Conservation (phyloP, 1,140 invertebrate genomes). For the Trichonephila clavata region DNA sequence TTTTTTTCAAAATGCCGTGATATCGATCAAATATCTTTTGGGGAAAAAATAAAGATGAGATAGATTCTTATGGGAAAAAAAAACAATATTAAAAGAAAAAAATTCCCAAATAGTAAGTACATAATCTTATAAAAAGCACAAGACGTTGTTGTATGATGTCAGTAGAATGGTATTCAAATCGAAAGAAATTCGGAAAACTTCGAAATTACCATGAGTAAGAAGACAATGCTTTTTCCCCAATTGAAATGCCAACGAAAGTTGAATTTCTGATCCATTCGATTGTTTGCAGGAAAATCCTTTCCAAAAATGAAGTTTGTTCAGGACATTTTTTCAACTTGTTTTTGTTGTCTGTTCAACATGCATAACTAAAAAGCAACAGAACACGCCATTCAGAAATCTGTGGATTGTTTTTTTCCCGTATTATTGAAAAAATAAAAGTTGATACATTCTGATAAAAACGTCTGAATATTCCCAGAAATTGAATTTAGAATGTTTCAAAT, state of each 20-base stretch:
- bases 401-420: not conserved
- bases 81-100: not conserved
- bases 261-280: not conserved
- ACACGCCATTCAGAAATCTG: not conserved
- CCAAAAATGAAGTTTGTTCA: not conserved
- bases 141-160: not conserved
- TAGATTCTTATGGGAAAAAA: too few relatives aligned
- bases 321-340: not conserved
- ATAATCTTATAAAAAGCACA: not conserved
- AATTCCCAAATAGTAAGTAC: not conserved
- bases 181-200: not conserved
- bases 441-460: too few relatives aligned
- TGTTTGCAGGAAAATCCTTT: not conserved
- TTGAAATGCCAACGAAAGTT: not conserved
- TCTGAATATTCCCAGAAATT: too few relatives aligned
- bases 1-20: too few relatives aligned
- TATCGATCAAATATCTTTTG: too few relatives aligned
- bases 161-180: not conserved
- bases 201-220: not conserved
- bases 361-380: not conserved
- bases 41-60: too few relatives aligned
- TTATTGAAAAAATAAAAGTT: too few relatives aligned
- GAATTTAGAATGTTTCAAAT: too few relatives aligned
- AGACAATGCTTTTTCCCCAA: not conserved
- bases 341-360: not conserved